These are phyloP conservation scores for Andrena hattorfiana DNA, from an alignment of 2,888 invertebrate species.

Conservation along the genomic window DNA sequence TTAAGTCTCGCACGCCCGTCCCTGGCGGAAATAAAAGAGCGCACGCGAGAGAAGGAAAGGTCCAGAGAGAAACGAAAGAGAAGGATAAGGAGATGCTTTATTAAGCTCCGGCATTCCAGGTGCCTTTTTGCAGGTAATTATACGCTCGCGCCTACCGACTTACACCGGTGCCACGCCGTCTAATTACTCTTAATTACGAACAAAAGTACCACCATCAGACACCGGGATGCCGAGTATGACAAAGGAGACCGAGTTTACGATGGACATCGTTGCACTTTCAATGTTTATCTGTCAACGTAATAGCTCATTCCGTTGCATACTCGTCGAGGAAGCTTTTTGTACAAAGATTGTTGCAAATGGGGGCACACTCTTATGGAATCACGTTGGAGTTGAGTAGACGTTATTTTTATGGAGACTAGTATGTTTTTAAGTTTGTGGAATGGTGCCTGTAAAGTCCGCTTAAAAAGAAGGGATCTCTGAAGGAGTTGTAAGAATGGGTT, in stretches of 20 bases:
- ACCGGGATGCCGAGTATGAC: constrained; percentile 13
- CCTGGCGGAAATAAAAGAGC: constrained; percentile 43
- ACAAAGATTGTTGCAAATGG: not conserved
- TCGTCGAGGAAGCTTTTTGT: not conserved
- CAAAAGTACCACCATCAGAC: constrained; percentile 42
- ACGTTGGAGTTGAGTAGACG: not conserved
- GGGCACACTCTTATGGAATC: not conserved
- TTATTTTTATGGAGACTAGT: too few species aligned
- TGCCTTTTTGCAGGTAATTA: constrained; percentile 62
- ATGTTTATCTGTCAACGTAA: constrained; percentile 33
- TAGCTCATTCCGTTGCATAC: not conserved
- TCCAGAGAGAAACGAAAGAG: constrained; percentile 12
- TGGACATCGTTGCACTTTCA: constrained; percentile 31
- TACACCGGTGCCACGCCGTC: constrained; percentile 47
- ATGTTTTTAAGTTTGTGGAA: too few species aligned
- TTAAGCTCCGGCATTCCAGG: constrained; percentile 53
- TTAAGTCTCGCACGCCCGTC: constrained; percentile 10
- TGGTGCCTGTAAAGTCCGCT: too few species aligned
- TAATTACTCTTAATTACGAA: constrained; percentile 65
- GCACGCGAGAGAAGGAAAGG: constrained; percentile 36
- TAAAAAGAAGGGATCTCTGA: too few species aligned
- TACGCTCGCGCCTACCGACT: constrained; percentile 53
- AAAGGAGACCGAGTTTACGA: constrained; percentile 32
- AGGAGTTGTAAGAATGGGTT: too few species aligned
- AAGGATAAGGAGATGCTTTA: constrained; percentile 61